A percentile compares a stretch with the other conserved stretches of the same genome.
Evolutionary conservation across 2,113 vertebrate genomes (phyloP).

Genomic region (Isurus oxyrinchus): DNA sequence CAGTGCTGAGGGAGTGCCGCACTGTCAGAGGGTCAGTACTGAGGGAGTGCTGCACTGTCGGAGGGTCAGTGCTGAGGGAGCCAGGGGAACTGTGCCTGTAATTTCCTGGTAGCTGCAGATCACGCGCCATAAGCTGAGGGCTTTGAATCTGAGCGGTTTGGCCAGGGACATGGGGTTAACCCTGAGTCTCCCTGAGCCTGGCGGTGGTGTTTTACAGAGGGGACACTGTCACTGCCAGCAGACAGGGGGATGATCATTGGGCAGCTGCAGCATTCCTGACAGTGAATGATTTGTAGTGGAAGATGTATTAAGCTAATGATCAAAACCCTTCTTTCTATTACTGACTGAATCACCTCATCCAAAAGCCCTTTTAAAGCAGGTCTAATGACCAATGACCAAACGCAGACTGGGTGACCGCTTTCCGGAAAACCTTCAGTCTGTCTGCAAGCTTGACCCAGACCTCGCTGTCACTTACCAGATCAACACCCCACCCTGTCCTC

Average conservation of each 20-base stretch:
- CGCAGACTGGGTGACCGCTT: too few species aligned
- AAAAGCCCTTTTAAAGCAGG: too few species aligned
- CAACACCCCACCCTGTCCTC: too few species aligned
- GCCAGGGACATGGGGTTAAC: neutral
- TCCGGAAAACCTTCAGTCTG: too few species aligned
- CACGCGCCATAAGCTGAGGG: neutral
- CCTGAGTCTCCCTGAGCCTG: neutral
- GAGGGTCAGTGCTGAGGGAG: too few species aligned
- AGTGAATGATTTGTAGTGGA: constrained; percentile 3
- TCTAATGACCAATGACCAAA: too few species aligned
- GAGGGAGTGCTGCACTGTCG: too few species aligned
- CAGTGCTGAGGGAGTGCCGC: too few species aligned
- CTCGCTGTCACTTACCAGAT: too few species aligned
- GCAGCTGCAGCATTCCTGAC: neutral
- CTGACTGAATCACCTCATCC: too few species aligned
- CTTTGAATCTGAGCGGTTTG: neutral
- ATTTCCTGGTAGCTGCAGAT: neutral
- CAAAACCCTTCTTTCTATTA: neutral
- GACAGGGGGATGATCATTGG: neutral
- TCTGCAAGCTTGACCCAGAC: too few species aligned
- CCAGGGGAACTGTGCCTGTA: neutral
- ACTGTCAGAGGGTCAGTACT: too few species aligned
- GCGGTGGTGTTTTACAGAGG: neutral
- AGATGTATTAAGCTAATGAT: constrained; percentile 3
- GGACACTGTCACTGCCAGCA: neutral